Evolutionary conservation across 2,888 invertebrate genomes (phyloP).

Genomic region (Scaptomyza flava): DNA sequence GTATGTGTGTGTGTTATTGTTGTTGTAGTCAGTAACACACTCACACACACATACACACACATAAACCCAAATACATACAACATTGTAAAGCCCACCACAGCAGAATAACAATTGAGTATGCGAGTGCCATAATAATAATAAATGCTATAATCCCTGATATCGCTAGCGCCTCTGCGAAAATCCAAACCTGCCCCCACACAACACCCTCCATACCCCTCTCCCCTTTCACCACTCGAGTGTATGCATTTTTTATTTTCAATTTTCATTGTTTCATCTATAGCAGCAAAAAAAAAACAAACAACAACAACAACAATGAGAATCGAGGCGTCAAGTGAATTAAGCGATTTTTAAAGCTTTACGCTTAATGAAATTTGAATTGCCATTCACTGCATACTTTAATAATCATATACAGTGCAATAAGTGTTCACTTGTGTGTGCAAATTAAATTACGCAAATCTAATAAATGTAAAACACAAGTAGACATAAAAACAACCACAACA

Average conservation of each 20-base stretch:
- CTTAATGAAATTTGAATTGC: conserved; percentile 78
- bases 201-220: not conserved
- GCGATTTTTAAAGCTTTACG: conserved; percentile 80
- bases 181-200: conserved; percentile 17
- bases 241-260: conserved; percentile 76
- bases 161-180: conserved; percentile 37
- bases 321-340: conserved; percentile 78
- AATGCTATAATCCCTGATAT: conserved; percentile 75
- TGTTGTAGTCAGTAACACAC: conserved; percentile 30
- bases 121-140: conserved; percentile 76
- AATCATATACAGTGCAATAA: conserved; percentile 16
- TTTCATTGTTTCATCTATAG: conserved; percentile 73
- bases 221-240: conserved; percentile 12
- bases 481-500: conserved; percentile 11
- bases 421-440: conserved; percentile 73
- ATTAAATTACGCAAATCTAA: conserved; percentile 79
- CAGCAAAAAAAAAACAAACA: conserved; percentile 16
- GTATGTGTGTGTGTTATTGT: conserved; percentile 20
- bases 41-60: conserved; percentile 7
- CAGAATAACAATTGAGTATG: conserved; percentile 37
- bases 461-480: conserved; percentile 50
- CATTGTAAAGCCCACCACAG: conserved; percentile 15
- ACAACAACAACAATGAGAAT: conserved; percentile 48
- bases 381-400: conserved; percentile 30
- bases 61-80: conserved; percentile 29